Percentiles rank a stretch among this genome's conserved stretches.
Conservation (phyloP, 1,140 invertebrate genomes). For the Dendroctonus valens region DNA sequence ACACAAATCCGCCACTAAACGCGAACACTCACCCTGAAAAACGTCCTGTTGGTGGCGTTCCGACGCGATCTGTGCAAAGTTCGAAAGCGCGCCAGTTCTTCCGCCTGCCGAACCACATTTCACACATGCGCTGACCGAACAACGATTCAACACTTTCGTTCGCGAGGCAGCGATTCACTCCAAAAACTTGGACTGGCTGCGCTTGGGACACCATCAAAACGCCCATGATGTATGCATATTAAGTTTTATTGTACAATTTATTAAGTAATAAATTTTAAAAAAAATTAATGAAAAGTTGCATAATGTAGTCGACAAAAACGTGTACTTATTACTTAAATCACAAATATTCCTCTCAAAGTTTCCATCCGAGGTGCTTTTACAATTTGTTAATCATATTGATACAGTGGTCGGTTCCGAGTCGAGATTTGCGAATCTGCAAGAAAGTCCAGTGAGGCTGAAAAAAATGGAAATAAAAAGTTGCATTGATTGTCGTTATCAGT, state of each 20-base stretch:
- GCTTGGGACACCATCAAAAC: too few species aligned
- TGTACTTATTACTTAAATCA: conserved; percentile 36
- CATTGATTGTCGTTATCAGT: too few species aligned
- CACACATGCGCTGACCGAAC: too few species aligned
- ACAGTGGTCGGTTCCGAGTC: conserved; percentile 9
- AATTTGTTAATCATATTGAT: conserved; percentile 30
- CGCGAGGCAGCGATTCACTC: too few species aligned
- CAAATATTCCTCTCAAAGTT: conserved; percentile 27
- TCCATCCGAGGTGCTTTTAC: conserved; percentile 20
- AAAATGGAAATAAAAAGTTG: not conserved
- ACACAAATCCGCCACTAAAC: too few species aligned
- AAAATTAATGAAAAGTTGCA: conserved; percentile 31
- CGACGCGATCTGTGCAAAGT: too few species aligned
- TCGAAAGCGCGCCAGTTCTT: too few species aligned
- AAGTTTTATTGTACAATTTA: conserved; percentile 36
- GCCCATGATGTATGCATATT: conserved; percentile 15
- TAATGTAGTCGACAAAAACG: conserved; percentile 33
- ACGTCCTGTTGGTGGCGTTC: too few species aligned
- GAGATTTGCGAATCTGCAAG: conserved; percentile 12
- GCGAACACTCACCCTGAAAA: too few species aligned
- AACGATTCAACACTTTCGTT: too few species aligned
- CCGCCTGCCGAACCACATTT: too few species aligned
- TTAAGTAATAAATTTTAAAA: conserved; percentile 36
- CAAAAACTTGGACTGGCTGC: too few species aligned
- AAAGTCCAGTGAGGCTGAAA: not conserved